phyloP scores from a whole-genome alignment of 2,797 vertebrate species.

The Phaenicophaeus curvirostris region DNA sequence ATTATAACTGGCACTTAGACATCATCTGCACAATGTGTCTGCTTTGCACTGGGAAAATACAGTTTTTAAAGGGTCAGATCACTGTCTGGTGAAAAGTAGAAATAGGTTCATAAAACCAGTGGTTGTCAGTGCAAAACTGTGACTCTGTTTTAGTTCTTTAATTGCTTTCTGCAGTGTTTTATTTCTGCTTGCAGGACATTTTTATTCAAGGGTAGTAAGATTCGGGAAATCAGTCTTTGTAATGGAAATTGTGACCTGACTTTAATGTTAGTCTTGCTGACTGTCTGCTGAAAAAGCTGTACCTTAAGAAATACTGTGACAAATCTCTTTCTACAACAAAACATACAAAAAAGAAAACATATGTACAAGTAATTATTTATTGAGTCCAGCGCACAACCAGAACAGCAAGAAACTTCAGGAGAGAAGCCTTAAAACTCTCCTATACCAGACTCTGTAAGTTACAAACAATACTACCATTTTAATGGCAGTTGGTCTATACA shows the following conservation, averaged over 20 bases:
- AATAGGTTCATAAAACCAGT: not conserved
- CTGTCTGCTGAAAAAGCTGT: not conserved
- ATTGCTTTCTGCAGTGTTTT: not conserved
- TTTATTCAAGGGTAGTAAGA: not conserved
- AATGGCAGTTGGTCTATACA: too few relatives aligned
- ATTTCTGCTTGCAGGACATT: not conserved
- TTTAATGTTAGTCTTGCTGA: not conserved
- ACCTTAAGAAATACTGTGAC: not conserved
- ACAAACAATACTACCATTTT: not conserved
- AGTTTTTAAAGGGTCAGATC: not conserved
- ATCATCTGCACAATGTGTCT: not conserved
- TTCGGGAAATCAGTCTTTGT: not conserved
- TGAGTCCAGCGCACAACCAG: not conserved
- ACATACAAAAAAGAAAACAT: not conserved
- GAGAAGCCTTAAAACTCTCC: not conserved
- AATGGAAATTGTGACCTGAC: slow-evolving; percentile 30
- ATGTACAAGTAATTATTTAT: not conserved
- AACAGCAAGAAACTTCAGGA: not conserved
- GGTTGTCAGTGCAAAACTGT: not conserved
- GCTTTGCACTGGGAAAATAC: not conserved
- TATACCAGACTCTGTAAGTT: not conserved
- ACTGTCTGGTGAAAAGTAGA: not conserved
- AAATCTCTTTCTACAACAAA: not conserved
- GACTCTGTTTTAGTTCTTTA: not conserved
- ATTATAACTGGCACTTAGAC: not conserved